A percentile compares a stretch with the other conserved stretches of the same genome.
Evolutionary conservation across 1,140 invertebrate genomes (phyloP).

Genomic region (Drosophila persimilis): DNA sequence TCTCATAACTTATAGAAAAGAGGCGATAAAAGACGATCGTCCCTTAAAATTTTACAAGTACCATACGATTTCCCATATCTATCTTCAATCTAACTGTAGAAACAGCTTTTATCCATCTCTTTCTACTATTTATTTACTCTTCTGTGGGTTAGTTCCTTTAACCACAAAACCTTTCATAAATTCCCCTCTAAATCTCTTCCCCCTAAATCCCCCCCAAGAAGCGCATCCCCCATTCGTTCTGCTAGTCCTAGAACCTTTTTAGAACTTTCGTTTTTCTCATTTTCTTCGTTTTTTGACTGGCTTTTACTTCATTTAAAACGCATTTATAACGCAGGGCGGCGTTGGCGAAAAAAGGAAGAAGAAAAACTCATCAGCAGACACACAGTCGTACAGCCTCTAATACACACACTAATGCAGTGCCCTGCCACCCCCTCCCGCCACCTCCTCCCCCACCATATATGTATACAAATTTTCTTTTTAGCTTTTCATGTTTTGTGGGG

Average conservation of each 20-base stretch:
- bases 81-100: too few species aligned
- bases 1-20: too few species aligned
- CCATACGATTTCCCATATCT: too few species aligned
- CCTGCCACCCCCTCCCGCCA: not conserved
- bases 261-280: conserved; percentile 27
- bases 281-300: conserved; percentile 58
- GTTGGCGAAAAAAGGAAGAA: conserved; percentile 20
- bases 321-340: conserved; percentile 71
- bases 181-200: too few species aligned
- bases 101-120: too few species aligned
- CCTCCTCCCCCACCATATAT: conserved; percentile 41
- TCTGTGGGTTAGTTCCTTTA: too few species aligned
- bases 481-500: conserved; percentile 77
- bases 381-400: conserved; percentile 28
- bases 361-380: conserved; percentile 74
- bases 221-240: conserved; percentile 15
- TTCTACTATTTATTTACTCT: too few species aligned
- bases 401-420: conserved; percentile 51
- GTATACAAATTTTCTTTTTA: conserved; percentile 81
- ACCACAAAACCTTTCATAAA: too few species aligned
- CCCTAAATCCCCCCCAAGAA: not conserved
- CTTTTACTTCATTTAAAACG: conserved; percentile 81
- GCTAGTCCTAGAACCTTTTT: not conserved
- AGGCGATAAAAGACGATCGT: too few species aligned
- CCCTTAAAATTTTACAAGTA: too few species aligned